Percentiles rank a stretch among this genome's conserved stretches.
Conservation (phyloP, 2,113 vertebrate species). For the Ahaetulla prasina region DNA sequence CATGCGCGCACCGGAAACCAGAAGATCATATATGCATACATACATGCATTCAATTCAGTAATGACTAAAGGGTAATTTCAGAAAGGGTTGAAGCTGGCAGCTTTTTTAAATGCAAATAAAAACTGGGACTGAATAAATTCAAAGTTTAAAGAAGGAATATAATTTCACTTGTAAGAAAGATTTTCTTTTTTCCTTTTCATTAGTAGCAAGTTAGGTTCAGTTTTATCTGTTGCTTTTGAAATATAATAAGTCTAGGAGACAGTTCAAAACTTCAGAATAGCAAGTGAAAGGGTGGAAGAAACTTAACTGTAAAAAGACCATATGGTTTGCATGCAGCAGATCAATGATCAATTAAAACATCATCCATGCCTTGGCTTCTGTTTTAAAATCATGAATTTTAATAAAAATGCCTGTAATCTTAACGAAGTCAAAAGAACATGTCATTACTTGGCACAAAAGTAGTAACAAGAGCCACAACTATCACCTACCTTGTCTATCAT, state of each 20-base stretch:
- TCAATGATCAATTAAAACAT: neutral
- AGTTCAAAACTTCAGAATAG: neutral
- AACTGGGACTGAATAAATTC: neutral
- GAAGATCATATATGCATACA: too few relatives aligned
- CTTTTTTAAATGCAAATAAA: neutral
- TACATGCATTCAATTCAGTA: neutral
- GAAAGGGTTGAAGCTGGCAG: neutral
- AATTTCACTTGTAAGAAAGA: neutral
- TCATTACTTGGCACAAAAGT: slow-evolving; percentile 8
- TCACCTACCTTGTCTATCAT: slow-evolving; percentile 93
- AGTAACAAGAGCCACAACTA: neutral
- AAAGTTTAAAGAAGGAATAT: neutral
- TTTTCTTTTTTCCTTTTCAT: neutral
- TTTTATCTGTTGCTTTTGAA: neutral
- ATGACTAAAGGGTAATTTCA: neutral
- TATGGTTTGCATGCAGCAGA: neutral
- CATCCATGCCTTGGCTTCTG: slow-evolving; percentile 2
- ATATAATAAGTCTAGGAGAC: neutral
- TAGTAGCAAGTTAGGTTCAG: neutral
- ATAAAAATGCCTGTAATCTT: slow-evolving; percentile 8
- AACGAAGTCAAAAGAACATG: neutral
- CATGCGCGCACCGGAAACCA: too few relatives aligned
- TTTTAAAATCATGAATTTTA: neutral
- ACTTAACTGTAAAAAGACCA: neutral
- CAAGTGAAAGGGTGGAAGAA: neutral